Base-by-base conservation (phyloP, 2,113 vertebrate genomes). In the Chloropsis cyanopogon region DNA sequence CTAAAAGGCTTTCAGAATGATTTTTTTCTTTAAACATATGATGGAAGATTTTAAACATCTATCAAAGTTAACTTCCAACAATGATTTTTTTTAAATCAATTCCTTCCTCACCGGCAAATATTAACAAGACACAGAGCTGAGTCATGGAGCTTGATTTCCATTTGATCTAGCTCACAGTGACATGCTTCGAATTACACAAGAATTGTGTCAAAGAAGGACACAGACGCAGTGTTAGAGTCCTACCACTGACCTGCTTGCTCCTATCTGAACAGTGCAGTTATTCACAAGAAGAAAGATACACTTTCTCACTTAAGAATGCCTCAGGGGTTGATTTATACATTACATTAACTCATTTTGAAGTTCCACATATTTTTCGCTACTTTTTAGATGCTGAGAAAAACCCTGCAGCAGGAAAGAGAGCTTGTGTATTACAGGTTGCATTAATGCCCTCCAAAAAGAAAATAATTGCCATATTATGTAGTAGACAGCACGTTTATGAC, bases 201-300 rank as follows among this genome's bases (percentile, higher is more conserved):
- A 85, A 91, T 50, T 88, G 82, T 90, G 59, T 41, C 3, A 7
- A 91, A 57, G 72, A 65, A 91, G 54, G 87, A 95, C 93, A 94
- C 90, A 90, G 84, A 63, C 17, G 4, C 71, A 86, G 84, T 86
- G 91, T 83, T 82, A 72, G 15, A 80, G 41, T 46, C 66, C 66
- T 39, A 79, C 35, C 82, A 59, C 35, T 88, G 92, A 94, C 87
- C 82, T 80, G 80, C 60, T 88, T 91, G 93, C n/a, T 82, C 56
- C 63, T 37, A 79, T 92, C 69, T 78, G 57, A 96, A 93, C 89
- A 96, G 59, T 49, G 68, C 71, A 63, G 78, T 90, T 94, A 95
- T 95, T 95, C 91, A 95, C 47, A 88, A 79, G 77, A 88, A 94
- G 83, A 96, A 41, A 91, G 80, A 86, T 72, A 85, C 18, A 89